phyloP scores from a whole-genome alignment of 2,797 vertebrate genomes.

The Microcaecilia unicolor region DNA sequence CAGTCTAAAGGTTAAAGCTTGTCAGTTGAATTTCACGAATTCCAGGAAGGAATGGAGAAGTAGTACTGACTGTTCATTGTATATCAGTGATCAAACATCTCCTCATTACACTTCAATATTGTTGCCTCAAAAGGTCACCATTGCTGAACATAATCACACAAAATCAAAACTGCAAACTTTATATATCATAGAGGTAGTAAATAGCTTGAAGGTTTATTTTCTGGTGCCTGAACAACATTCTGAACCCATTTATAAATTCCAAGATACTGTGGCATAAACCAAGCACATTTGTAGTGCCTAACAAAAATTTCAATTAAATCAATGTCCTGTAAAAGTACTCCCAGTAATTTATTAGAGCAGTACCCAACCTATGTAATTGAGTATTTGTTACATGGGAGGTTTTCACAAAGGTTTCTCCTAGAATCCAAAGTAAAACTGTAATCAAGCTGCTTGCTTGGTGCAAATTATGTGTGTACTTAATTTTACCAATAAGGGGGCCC shows the following conservation, averaged over 20 bases:
- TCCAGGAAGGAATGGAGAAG: slow-evolving; percentile 53
- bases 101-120: slow-evolving; percentile 99
- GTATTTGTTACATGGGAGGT: slow-evolving; percentile 25
- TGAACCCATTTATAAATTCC: slow-evolving; percentile 72
- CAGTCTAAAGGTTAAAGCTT: slow-evolving; percentile 67
- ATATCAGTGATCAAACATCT: slow-evolving; percentile 86
- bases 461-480: too few species aligned
- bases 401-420: too few species aligned
- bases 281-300: slow-evolving; percentile 33
- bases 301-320: slow-evolving; percentile 60
- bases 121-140: slow-evolving; percentile 99
- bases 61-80: slow-evolving; percentile 73
- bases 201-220: slow-evolving; percentile 92
- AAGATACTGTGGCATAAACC: slow-evolving; percentile 51
- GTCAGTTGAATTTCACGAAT: slow-evolving; percentile 63
- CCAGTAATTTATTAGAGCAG: slow-evolving; percentile 43
- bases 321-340: slow-evolving; percentile 47
- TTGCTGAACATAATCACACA: slow-evolving; percentile 98
- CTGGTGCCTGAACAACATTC: slow-evolving; percentile 75
- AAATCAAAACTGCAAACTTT: slow-evolving; percentile 99
- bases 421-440: too few species aligned
- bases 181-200: slow-evolving; percentile 97
- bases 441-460: too few species aligned
- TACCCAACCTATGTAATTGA: slow-evolving; percentile 32
- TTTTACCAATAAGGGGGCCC: too few species aligned